Conservation (phyloP, 2,888 invertebrate genomes). For the Idaea aversata region DNA sequence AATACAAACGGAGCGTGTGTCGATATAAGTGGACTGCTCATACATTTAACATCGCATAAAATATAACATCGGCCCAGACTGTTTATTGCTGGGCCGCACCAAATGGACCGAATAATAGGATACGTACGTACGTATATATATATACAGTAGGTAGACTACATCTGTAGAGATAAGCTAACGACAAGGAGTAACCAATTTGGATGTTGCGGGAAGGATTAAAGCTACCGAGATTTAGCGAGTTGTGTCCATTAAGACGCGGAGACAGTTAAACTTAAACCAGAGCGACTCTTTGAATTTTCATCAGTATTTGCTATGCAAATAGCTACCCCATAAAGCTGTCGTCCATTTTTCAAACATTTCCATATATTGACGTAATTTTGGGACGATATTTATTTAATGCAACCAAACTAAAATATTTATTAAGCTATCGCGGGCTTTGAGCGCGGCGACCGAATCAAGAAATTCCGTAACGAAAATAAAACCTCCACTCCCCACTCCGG, state of each 20-base stretch:
- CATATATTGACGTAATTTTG: constrained; percentile 25
- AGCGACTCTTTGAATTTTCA: constrained; percentile 50
- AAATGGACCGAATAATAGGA: constrained; percentile 21
- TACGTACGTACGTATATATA: constrained; percentile 9
- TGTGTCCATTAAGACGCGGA: constrained; percentile 52
- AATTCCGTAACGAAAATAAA: too few relatives aligned
- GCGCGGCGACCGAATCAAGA: too few relatives aligned
- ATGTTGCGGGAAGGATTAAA: constrained; percentile 52
- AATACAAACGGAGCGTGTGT: background rate
- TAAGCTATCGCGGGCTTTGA: too few relatives aligned
- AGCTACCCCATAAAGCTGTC: constrained; percentile 31
- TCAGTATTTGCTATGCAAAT: constrained; percentile 53
- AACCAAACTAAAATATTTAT: background rate
- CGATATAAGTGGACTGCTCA: constrained; percentile 4
- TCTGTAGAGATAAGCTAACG: constrained; percentile 51
- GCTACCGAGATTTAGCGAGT: constrained; percentile 52
- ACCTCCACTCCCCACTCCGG: too few relatives aligned
- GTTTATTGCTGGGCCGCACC: constrained; percentile 24
- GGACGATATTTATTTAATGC: constrained; percentile 2
- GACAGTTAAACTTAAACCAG: constrained; percentile 52
- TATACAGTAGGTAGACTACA: constrained; percentile 21
- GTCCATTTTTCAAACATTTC: constrained; percentile 38
- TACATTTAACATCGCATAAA: constrained; percentile 15
- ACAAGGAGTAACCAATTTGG: constrained; percentile 54
- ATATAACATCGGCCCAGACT: constrained; percentile 24